Base-by-base conservation (phyloP, 2,113 vertebrate species). In the Dicrurus megarhynchus region DNA sequence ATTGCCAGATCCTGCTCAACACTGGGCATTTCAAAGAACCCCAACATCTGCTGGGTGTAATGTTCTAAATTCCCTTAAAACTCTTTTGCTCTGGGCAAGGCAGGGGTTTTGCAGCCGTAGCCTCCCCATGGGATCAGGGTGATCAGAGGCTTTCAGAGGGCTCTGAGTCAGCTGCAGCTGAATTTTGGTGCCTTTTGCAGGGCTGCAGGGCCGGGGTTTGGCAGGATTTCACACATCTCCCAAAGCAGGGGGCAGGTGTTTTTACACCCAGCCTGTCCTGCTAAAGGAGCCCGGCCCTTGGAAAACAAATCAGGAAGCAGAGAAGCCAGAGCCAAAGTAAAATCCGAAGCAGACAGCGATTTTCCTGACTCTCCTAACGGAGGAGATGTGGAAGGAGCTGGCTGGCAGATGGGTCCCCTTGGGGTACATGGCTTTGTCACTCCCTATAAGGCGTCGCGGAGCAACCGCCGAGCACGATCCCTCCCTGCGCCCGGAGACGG, bases 381-480 rank as follows among this genome's bases (percentile, higher is more conserved):
- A 93, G n/a, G 15, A 77, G 96, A 90, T 14, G 35, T 9, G 53
- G 87, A 96, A 61, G 35, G 91, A 96, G 86, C 37, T 89, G 87
- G 81, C 86, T 75, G 92, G 96, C 97, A 98, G 97, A 96, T 86
- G 97, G 93, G 69, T 15, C 84, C 96, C 97, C 97, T 44, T 30
- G 63, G 97, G 98, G 94, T 32, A 70, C 92, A 11, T 63, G 4
- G 56, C 6, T 91, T 53, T 93, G 96, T 97, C 97, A 35, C 93
- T 97, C 93, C 81, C 89, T 56, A 49, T 97, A 88, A 96, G 69
- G 63, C 15, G 7, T 49, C 15, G 28, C 35, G 4, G 42, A 76
- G 53, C 65, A 93, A 67, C 33, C 22, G 2, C 75, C 1, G 7
- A 4, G 1, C 52, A 1, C 46, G 44, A 12, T 60, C 61, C 57